Evolutionary conservation across 1,140 invertebrate genomes (phyloP), one percentile per base, ranked within the genome.

Genomic region (Papilio xuthus): DNA sequence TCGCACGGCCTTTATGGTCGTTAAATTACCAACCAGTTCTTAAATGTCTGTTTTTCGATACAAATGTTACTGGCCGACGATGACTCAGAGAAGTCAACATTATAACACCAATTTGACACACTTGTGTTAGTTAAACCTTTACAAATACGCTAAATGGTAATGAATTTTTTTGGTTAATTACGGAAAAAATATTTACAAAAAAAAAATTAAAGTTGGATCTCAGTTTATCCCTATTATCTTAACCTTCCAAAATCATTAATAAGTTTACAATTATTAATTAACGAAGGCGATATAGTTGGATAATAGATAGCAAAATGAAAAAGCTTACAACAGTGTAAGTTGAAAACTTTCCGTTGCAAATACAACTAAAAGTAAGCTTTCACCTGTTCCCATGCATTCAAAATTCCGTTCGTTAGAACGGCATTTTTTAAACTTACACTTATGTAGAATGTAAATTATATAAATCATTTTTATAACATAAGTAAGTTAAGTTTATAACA

Each of bases 11-110:
- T 63, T 63, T 63, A 63, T 26, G 60, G 60, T 63, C 23, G 23
- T 63, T 13, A 63, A 63, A 63, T 63, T 28, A 63, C 60, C 23
- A 63, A 63, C 60, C 60, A 63, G 60, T 63, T 63, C 15, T 63
- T 63, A 63, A 63, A 63, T 28, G 60, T 28, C 60, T 26, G 60
- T 26, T 63, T 63, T 63, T 63, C 12, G 26, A 1, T 60, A 63
- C 60, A 63, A 18, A 63, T 63, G 26, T 63, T 28, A 63, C 60
- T 63, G 26, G 12, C 15, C n/a, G 23, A 56, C 23, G 50, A 23
- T 60, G 56, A 63, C 23, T 63, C 60, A 63, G 28, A 10, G n/a
- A 0, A 28, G 60, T 63, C 26, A 63, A 63, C 12, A 63, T 63
- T 63, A 28, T 28, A 63, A 63, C 56, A 28, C 53, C 53, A 23